Percentiles rank a stretch among this genome's conserved stretches.
phyloP scores from a whole-genome alignment of 1,140 invertebrate species.

The Scaptomyza pallida region DNA sequence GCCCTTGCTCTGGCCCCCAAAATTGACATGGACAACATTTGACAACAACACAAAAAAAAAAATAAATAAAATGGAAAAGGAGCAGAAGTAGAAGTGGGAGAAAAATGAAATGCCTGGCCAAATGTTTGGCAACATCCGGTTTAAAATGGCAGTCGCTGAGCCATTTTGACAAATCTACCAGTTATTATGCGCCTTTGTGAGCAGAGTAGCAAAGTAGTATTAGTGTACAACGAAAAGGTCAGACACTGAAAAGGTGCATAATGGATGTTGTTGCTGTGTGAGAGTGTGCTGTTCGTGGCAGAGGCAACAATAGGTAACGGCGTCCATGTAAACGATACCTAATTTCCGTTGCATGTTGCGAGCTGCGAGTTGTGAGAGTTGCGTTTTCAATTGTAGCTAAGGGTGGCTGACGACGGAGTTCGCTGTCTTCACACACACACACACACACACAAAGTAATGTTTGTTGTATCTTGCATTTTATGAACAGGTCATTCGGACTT shows the following conservation, averaged over 20 bases:
- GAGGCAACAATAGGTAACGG: conserved; percentile 36
- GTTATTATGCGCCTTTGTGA: conserved; percentile 59
- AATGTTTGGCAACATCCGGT: conserved; percentile 78
- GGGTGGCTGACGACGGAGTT: not conserved
- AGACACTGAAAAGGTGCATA: conserved; percentile 49
- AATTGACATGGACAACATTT: conserved; percentile 41
- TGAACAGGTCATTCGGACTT: conserved; percentile 38
- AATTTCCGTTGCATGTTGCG: conserved; percentile 67
- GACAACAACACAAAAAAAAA: conserved; percentile 15
- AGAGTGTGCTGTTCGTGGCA: conserved; percentile 13
- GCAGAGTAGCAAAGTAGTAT: conserved; percentile 4
- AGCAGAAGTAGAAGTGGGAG: not conserved
- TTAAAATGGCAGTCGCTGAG: conserved; percentile 74
- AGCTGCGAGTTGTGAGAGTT: not conserved
- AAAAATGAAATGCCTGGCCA: conserved; percentile 35
- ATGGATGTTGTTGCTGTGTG: conserved; percentile 61
- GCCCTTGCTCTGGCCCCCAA: conserved; percentile 10
- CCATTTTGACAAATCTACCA: conserved; percentile 75
- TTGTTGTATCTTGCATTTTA: conserved; percentile 69
- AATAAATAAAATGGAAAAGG: not conserved
- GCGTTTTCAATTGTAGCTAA: not conserved
- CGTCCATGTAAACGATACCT: conserved; percentile 76
- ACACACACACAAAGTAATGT: not conserved
- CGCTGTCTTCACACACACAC: not conserved
- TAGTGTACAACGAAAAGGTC: conserved; percentile 13